phyloP scores from a whole-genome alignment of 2,797 vertebrate genomes.

The Eptatretus atami region DNA sequence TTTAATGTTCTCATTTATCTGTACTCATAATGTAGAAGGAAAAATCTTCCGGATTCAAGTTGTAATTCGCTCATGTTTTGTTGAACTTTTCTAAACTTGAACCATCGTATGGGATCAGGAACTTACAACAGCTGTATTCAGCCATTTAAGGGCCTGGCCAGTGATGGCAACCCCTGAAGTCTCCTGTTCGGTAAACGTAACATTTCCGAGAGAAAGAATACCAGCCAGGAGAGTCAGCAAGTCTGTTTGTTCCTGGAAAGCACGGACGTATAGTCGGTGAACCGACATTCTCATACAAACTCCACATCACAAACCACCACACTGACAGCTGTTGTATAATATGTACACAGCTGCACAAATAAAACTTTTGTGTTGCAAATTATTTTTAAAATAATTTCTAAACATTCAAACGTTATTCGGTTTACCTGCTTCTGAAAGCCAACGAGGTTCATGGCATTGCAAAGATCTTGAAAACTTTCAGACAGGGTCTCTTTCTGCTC shows the following conservation, averaged over 20 bases:
- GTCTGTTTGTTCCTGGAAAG: conserved; percentile 22
- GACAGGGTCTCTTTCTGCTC: too few relatives aligned
- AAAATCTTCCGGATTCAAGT: too few relatives aligned
- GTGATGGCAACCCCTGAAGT: conserved; percentile 15
- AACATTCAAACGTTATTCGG: neutral
- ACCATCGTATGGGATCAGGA: neutral
- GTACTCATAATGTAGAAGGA: too few relatives aligned
- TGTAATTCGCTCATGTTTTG: too few relatives aligned
- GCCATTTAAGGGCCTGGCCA: conserved; percentile 16
- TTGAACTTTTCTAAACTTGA: too few relatives aligned
- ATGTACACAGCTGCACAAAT: neutral
- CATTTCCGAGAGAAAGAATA: conserved; percentile 24
- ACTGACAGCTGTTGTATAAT: neutral
- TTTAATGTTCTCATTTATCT: too few relatives aligned
- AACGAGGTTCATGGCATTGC: conserved; percentile 30
- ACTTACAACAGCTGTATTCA: conserved; percentile 25
- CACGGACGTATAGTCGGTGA: too few relatives aligned
- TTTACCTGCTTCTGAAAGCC: conserved; percentile 27
- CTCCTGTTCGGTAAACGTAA: conserved; percentile 19
- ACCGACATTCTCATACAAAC: neutral
- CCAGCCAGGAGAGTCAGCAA: conserved; percentile 24
- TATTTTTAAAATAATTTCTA: neutral
- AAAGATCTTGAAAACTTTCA: conserved; percentile 13
- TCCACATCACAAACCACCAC: neutral
- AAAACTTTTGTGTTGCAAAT: neutral